Evolutionary conservation across 2,888 invertebrate species (phyloP).

Genomic region (Scaptomyza flava): DNA sequence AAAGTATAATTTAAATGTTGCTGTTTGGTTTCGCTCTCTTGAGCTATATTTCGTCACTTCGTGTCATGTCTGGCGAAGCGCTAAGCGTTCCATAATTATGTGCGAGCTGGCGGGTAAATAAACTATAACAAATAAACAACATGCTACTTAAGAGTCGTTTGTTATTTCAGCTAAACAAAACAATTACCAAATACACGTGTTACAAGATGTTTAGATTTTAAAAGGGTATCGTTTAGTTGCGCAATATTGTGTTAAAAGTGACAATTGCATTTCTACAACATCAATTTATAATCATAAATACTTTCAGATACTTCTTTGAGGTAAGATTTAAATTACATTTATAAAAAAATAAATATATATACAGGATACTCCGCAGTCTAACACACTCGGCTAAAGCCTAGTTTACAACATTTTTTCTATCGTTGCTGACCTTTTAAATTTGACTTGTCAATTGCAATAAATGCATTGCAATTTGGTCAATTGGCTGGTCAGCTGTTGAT

Average conservation of each 20-base stretch:
- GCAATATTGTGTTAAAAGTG: neutral
- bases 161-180: slow-evolving; percentile 19
- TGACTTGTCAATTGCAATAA: slow-evolving; percentile 16
- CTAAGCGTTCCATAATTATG: slow-evolving; percentile 67
- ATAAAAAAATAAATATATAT: too few relatives aligned
- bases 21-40: slow-evolving; percentile 39
- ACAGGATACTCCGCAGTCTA: too few relatives aligned
- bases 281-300: too few relatives aligned
- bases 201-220: neutral
- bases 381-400: neutral
- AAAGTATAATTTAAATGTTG: slow-evolving; percentile 40
- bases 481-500: slow-evolving; percentile 4
- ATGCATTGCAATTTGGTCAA: slow-evolving; percentile 17
- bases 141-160: slow-evolving; percentile 35
- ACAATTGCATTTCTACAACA: too few relatives aligned
- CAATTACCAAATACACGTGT: slow-evolving; percentile 40
- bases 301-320: too few relatives aligned
- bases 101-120: slow-evolving; percentile 28
- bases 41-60: slow-evolving; percentile 34
- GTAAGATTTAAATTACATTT: too few relatives aligned
- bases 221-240: too few relatives aligned
- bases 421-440: neutral
- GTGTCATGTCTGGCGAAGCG: slow-evolving; percentile 55
- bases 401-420: neutral
- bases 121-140: slow-evolving; percentile 26